Base-by-base conservation (phyloP, 2,888 invertebrate species). In the Drosophila demipolita region DNA sequence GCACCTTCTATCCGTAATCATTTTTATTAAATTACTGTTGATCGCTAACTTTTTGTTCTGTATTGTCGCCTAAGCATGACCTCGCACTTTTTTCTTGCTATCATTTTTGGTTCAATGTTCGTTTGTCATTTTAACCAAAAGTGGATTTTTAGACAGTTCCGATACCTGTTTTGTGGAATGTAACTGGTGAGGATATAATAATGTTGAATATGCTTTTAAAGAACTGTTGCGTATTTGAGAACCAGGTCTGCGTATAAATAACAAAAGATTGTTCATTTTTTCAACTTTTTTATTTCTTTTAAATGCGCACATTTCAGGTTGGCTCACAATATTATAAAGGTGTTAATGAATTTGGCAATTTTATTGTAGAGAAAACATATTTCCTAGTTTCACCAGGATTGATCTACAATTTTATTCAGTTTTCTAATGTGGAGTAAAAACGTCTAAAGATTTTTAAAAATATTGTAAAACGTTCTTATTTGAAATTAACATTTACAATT, bases 111-210 rank as follows among this genome's bases (percentile, higher is more conserved):
- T 26, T 15, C n/a, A 35, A 15, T 17, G 8, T 23, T 23, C 23
- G 23, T 23, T 15, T 23, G 45, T 15, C 23, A 15, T 4, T 8
- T 23, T 15, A 23, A 23, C 15, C 45, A 45, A 15, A 8, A 45
- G 45, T 15, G 15, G 23, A 8, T 8, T 8, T 4, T 15, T 8
- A 15, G 23, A 15, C 8, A 15, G 8, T 45, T 15, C 23, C 23
- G 45, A 45, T 58, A 63, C 52, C 71, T 42, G 52, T 40, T 69
- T 48, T 53, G 23, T 45, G 23, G 45, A 8, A 26, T 45, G 23
- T 45, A 45, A 23, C 23, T 45, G 45, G 8, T 23, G 45, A 45
- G 45, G 45, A 45, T 23, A 45, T 45, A 15, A 15, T 15, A 45
- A 15, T 23, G 23, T 23, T 4, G 23, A 45, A 45, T 23, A 15